phyloP scores from a whole-genome alignment of 2,113 vertebrate species.

The Cephalophus harveyi region DNA sequence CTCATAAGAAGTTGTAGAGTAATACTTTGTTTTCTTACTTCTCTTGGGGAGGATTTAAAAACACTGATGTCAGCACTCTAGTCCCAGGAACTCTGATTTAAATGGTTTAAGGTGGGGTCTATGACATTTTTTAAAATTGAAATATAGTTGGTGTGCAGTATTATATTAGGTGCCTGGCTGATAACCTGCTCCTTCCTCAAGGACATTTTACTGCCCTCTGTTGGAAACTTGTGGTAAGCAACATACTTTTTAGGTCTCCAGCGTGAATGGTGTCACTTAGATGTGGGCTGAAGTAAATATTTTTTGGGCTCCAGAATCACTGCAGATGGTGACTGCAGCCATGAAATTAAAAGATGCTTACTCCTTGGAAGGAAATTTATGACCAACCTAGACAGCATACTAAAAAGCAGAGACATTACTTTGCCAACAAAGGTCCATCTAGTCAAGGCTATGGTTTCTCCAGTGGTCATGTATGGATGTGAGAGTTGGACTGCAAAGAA shows the following conservation, averaged over 20 bases:
- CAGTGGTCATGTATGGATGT: no score
- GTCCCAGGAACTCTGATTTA: background rate
- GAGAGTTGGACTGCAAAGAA: no score
- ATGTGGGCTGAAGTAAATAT: background rate
- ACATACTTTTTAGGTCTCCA: background rate
- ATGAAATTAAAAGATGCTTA: background rate
- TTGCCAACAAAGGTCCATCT: no score
- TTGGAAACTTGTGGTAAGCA: background rate
- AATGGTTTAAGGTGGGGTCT: background rate
- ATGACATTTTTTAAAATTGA: background rate
- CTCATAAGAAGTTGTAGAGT: background rate
- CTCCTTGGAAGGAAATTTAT: no score
- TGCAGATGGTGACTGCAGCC: background rate
- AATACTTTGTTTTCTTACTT: background rate
- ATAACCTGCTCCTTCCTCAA: background rate
- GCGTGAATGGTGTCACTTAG: background rate
- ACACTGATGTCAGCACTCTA: background rate
- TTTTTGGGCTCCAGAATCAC: background rate
- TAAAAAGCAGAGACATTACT: no score
- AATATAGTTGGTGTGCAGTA: background rate
- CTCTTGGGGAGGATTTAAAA: background rate
- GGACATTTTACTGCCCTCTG: background rate
- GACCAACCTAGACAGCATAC: no score
- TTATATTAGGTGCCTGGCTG: background rate
- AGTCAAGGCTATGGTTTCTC: no score